Evolutionary conservation across 2,113 vertebrate genomes (phyloP).

Genomic region (Leiothrix lutea): DNA sequence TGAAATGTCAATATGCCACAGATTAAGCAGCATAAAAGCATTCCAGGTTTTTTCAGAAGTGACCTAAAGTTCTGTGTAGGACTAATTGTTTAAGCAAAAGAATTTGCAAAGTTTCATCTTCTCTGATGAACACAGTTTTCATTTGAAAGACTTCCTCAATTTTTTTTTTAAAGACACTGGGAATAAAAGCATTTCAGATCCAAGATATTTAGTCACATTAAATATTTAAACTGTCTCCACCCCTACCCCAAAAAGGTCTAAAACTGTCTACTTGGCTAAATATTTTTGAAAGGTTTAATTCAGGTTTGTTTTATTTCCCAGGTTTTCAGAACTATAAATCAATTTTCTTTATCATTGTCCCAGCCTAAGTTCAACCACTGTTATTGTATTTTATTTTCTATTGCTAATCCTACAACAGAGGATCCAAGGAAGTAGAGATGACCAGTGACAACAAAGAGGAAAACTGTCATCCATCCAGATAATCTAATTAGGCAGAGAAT

Average conservation of each 20-base stretch:
- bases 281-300: neutral
- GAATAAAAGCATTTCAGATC: neutral
- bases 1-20: neutral
- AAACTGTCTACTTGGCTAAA: neutral
- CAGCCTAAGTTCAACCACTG: neutral
- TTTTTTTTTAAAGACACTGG: neutral
- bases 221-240: neutral
- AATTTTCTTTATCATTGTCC: neutral
- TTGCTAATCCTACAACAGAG: neutral
- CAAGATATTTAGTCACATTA: neutral
- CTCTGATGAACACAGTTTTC: neutral
- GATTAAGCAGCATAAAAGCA: neutral
- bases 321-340: neutral
- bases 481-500: neutral
- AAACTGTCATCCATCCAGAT: neutral
- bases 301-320: neutral
- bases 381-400: neutral
- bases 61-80: neutral
- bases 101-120: neutral
- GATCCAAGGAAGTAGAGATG: neutral
- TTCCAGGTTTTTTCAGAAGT: neutral
- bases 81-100: neutral
- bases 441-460: neutral
- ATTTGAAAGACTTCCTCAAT: neutral
- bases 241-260: neutral